Evolutionary conservation across 2,888 invertebrate genomes (phyloP), one percentile per base, ranked within the genome.

Genomic region (Ectobius pallidus): DNA sequence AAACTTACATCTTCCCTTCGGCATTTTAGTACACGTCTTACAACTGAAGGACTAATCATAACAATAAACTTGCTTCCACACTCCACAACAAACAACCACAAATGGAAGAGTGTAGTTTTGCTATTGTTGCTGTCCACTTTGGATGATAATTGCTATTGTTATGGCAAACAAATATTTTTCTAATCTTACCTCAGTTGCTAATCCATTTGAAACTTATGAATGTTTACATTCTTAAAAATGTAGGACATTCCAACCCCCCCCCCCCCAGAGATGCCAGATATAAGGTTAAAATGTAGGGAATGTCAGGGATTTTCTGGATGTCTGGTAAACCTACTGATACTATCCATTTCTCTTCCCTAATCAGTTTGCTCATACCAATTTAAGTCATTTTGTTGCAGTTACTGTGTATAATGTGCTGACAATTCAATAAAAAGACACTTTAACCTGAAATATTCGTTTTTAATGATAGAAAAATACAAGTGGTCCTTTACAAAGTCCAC

Each of bases 401-500:
- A 39, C 7, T 39, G 14, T 39, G 14, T 39, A 14, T 39, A 39
- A 9, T 39, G 6, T 9, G 14, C 39, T 9, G 14, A 9, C 6
- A 39, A 39, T 39, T 39, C 39, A 39, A 39, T 6, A 39, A 39
- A 39, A 14, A 14, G 14, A 39, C 14, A 39, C 39, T 39, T 46
- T 58, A 14, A 58, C 30, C n/a, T 58, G 58, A 14, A 58, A 58
- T 27, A 58, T 58, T 58, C 58, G 30, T 58, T 58, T 58, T 30
- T 30, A 30, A 30, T 46, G 22, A 68, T n/a, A 68, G 30, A 68
- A 61, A 68, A 46, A 68, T 46, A 65, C 42, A 44, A 46, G 65
- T 65, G 67, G 67, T 68, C 67, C 67, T 71, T 70, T 71, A 70
- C 32, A 71, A 71, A 71, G 52, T 44, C 62, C 71, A 65, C 62